Percentiles rank a stretch among this genome's conserved stretches.
Evolutionary conservation across 2,113 vertebrate species (phyloP).

Genomic region (Puma concolor): DNA sequence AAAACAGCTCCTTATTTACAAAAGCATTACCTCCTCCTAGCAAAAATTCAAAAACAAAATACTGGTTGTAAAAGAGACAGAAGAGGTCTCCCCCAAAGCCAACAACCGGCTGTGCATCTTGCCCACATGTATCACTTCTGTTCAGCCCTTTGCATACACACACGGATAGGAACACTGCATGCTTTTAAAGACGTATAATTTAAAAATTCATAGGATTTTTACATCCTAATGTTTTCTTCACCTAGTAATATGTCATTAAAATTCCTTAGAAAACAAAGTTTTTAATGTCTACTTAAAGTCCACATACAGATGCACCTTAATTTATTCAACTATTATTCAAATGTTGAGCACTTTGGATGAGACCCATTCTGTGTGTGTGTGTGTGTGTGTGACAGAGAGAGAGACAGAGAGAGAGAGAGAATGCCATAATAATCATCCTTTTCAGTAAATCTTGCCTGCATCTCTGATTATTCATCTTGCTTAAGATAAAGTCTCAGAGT

Average conservation of each 20-base stretch:
- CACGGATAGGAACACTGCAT: fast-evolving
- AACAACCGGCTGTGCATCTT: no score
- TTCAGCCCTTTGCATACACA: not conserved
- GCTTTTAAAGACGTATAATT: not conserved
- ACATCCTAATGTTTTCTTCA: not conserved
- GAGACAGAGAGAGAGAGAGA: no score
- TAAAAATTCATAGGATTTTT: not conserved
- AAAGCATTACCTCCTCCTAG: not conserved
- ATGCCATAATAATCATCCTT: not conserved
- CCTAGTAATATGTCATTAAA: not conserved
- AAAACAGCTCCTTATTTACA: not conserved
- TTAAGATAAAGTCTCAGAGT: not conserved
- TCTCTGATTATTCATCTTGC: not conserved
- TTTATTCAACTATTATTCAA: not conserved
- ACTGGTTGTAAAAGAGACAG: not conserved
- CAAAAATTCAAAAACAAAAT: not conserved
- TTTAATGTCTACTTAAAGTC: not conserved
- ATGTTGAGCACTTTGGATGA: not conserved
- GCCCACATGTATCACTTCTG: not conserved
- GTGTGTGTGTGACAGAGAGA: not conserved
- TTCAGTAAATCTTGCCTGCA: not conserved
- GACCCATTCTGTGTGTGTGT: not conserved
- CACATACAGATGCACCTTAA: not conserved
- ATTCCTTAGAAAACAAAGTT: not conserved
- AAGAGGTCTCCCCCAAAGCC: not conserved